Evolutionary conservation across 1,140 invertebrate genomes (phyloP).

Genomic region (Ridgeia piscesae): DNA sequence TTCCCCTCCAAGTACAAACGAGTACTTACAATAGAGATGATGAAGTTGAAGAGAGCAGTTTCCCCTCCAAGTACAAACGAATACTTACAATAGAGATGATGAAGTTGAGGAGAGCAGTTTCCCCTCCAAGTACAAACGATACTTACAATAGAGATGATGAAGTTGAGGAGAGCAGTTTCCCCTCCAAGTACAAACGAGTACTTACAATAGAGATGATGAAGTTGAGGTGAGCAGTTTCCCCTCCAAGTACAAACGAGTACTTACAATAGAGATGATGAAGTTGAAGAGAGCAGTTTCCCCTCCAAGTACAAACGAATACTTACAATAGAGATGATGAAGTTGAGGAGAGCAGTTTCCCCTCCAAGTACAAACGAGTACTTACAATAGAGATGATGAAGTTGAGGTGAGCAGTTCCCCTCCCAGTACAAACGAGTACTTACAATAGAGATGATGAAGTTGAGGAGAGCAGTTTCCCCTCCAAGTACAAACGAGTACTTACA

Average conservation of each 20-base stretch:
- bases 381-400: slow-evolving; percentile 92
- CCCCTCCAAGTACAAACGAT: slow-evolving; percentile 88
- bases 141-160: too few relatives aligned
- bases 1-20: slow-evolving; percentile 86
- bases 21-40: too few relatives aligned
- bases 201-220: slow-evolving; percentile 89
- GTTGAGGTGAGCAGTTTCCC: slow-evolving; percentile 90
- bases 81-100: too few relatives aligned
- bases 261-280: slow-evolving; percentile 87
- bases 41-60: slow-evolving; percentile 88
- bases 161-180: slow-evolving; percentile 90
- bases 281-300: slow-evolving; percentile 92
- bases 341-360: slow-evolving; percentile 89
- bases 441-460: slow-evolving; percentile 92
- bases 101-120: slow-evolving; percentile 91
- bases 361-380: slow-evolving; percentile 85
- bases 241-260: slow-evolving; percentile 84
- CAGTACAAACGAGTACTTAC: slow-evolving; percentile 81
- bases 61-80: slow-evolving; percentile 89
- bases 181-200: slow-evolving; percentile 86
- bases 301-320: slow-evolving; percentile 85
- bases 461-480: slow-evolving; percentile 87
- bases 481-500: slow-evolving; percentile 84
- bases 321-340: slow-evolving; percentile 90
- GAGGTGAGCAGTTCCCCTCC: slow-evolving; percentile 90